Evolutionary conservation across 2,797 vertebrate genomes (phyloP).

Genomic region (Hephaestus fuliginosus): DNA sequence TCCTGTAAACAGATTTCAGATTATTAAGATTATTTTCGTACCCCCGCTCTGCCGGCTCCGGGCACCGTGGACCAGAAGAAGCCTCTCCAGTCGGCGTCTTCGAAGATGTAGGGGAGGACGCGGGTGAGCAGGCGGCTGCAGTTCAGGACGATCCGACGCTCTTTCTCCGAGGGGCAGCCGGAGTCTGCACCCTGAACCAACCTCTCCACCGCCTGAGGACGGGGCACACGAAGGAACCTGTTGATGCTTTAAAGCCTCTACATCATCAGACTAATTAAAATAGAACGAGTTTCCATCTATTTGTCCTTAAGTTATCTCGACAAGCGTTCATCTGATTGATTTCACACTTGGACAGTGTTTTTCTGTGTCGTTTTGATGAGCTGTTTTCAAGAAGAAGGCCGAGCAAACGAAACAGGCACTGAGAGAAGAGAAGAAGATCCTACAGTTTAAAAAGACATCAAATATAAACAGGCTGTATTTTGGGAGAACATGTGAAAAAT

Average conservation of each 20-base stretch:
- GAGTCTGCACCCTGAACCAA: constrained; percentile 90
- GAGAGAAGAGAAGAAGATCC: no score
- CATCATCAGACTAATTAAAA: no score
- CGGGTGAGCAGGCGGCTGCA: constrained; percentile 93
- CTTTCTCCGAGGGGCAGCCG: constrained; percentile 89
- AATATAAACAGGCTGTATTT: no score
- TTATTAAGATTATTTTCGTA: constrained; percentile 58
- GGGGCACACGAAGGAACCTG: background rate
- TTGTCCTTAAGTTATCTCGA: no score
- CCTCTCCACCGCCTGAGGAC: constrained; percentile 90
- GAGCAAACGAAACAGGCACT: no score
- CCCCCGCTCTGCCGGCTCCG: constrained; percentile 89
- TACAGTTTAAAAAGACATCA: no score
- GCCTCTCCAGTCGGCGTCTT: constrained; percentile 97
- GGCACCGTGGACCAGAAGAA: constrained; percentile 98
- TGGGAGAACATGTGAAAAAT: no score
- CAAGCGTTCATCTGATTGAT: no score
- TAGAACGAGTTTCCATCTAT: no score
- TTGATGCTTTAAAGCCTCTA: background rate
- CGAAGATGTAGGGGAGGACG: constrained; percentile 95
- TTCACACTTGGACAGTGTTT: no score
- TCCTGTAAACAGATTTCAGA: background rate
- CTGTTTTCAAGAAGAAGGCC: no score
- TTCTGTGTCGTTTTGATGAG: no score
- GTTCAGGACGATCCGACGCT: constrained; percentile 90